Conservation (phyloP, 2,113 vertebrate genomes). For the Ahaetulla prasina region DNA sequence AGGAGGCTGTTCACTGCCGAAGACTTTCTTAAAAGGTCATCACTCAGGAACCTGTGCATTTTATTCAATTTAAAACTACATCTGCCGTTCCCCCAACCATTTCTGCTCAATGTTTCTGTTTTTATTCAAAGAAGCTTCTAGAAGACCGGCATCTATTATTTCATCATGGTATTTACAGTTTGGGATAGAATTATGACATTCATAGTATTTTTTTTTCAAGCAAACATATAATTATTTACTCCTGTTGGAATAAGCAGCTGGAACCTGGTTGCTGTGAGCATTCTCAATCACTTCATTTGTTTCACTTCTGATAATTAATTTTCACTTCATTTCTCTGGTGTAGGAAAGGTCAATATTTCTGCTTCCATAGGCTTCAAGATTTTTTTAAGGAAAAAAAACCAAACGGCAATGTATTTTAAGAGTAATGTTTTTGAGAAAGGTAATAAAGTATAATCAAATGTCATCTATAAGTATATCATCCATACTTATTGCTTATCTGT, state of each 20-base stretch:
- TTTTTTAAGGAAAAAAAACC: too few species aligned
- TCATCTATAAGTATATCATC: not conserved
- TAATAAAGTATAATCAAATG: not conserved
- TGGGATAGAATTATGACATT: not conserved
- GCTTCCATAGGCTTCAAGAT: not conserved
- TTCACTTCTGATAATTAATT: not conserved
- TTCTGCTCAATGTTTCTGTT: not conserved
- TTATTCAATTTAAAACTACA: not conserved
- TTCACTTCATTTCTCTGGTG: not conserved
- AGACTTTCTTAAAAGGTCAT: slow-evolving; percentile 10
- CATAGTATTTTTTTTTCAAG: not conserved
- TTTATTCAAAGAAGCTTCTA: not conserved
- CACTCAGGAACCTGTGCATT: not conserved
- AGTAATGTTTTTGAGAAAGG: not conserved
- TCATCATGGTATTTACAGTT: not conserved
- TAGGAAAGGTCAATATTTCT: not conserved
- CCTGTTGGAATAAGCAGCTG: not conserved
- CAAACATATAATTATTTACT: not conserved
- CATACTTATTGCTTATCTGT: not conserved
- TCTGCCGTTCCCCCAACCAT: not conserved
- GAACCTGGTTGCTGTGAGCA: not conserved
- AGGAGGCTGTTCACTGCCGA: not conserved
- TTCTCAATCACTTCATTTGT: not conserved
- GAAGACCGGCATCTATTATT: not conserved
- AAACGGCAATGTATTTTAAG: not conserved